Conservation (phyloP, 1,140 invertebrate genomes). For the Teleogryllus occipitalis region DNA sequence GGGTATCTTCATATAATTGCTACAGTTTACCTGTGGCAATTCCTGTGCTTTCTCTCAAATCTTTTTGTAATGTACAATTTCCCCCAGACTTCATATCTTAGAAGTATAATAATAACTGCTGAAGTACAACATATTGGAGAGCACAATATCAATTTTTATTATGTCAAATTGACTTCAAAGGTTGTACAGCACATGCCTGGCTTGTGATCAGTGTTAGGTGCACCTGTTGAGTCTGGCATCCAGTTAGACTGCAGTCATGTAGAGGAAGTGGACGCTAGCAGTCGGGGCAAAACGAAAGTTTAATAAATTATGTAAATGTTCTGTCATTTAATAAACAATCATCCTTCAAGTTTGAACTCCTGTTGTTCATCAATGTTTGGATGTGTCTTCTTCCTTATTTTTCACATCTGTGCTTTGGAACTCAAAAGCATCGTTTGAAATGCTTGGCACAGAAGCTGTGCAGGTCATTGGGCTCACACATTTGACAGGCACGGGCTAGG, state of each 20-base stretch:
- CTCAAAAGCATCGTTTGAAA: conserved; percentile 37
- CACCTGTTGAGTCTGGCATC: not conserved
- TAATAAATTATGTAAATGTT: conserved; percentile 6
- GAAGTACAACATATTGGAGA: not conserved
- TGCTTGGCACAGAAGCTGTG: conserved; percentile 39
- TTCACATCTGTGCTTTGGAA: no score
- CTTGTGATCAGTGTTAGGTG: not conserved
- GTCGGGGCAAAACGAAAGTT: conserved; percentile 3
- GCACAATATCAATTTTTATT: not conserved
- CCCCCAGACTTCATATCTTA: no score
- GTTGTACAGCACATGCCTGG: not conserved
- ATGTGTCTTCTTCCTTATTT: no score
- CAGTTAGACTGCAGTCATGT: not conserved
- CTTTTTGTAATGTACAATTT: not conserved
- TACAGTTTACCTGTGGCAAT: not conserved
- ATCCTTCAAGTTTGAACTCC: not conserved
- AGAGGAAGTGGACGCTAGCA: not conserved
- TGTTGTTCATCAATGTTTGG: not conserved
- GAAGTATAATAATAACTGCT: not conserved
- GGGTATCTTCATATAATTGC: not conserved
- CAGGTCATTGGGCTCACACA: conserved; percentile 36
- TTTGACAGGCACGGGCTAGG: conserved; percentile 39
- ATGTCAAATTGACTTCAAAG: not conserved
- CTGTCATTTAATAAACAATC: conserved; percentile 5
- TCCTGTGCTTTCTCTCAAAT: not conserved